These are phyloP conservation scores for Eonycteris spelaea DNA, from an alignment of 2,113 vertebrate genomes.

Conservation along the genomic window DNA sequence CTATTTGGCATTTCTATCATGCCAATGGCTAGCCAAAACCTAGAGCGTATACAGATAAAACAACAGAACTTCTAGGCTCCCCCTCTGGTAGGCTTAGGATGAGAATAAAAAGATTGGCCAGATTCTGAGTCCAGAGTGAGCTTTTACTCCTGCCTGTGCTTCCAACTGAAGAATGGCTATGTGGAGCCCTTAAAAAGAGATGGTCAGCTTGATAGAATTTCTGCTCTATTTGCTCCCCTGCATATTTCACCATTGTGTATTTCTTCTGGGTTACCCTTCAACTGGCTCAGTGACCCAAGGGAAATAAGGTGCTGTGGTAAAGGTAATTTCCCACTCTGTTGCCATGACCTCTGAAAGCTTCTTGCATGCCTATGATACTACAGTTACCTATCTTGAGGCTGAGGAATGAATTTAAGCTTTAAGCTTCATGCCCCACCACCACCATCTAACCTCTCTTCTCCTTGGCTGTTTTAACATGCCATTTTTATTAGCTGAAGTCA, in stretches of 20 bases:
- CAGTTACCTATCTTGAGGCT: not conserved
- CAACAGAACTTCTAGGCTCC: not conserved
- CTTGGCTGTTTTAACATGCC: not conserved
- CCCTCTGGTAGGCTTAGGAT: not conserved
- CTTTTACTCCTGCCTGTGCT: not conserved
- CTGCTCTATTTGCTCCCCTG: not conserved
- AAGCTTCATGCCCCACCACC: not conserved
- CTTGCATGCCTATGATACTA: not conserved
- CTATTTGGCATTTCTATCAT: not conserved
- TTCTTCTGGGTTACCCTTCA: not conserved
- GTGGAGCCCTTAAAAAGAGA: not conserved
- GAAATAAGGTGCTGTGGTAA: slow-evolving; percentile 2
- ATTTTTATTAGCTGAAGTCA: not conserved
- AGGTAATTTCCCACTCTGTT: not conserved
- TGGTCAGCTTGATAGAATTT: not conserved
- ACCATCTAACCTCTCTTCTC: not conserved
- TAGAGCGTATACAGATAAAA: not conserved
- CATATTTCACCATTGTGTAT: not conserved
- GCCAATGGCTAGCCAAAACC: not conserved
- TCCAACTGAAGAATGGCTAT: not conserved
- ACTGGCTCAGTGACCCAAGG: not conserved
- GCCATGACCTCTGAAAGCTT: not conserved
- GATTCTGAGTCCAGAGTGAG: not conserved
- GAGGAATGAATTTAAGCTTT: not conserved
- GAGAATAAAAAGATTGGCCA: not conserved